These are phyloP conservation scores for Rhynchonycteris naso DNA, from an alignment of 2,797 vertebrate genomes.

Conservation along the genomic window DNA sequence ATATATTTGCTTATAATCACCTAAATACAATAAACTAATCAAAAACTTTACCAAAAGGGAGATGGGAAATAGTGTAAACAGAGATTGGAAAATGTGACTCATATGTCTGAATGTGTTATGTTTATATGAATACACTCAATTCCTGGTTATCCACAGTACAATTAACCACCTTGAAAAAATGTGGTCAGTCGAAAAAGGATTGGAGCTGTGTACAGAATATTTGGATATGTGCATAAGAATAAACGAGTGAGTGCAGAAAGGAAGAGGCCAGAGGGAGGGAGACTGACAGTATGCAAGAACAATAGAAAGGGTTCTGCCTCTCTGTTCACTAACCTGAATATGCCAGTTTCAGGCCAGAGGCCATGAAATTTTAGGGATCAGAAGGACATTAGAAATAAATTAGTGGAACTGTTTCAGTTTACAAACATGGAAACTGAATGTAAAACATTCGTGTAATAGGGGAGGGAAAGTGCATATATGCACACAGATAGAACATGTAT, in stretches of 20 bases:
- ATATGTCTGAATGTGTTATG: not conserved
- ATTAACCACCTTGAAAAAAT: slow-evolving; percentile 8
- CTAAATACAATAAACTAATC: slow-evolving; percentile 14
- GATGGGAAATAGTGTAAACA: not conserved
- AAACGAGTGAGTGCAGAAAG: not conserved
- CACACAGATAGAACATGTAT: not conserved
- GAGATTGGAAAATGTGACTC: not conserved
- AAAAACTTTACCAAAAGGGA: not conserved
- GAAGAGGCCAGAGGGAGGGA: not conserved
- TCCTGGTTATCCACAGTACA: not conserved
- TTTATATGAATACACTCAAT: not conserved
- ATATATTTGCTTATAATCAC: not conserved
- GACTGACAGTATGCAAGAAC: not conserved
- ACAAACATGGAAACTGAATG: not conserved
- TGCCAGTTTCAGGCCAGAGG: not conserved
- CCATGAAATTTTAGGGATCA: not conserved
- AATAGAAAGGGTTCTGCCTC: not conserved
- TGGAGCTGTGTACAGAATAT: not conserved
- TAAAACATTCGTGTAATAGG: not conserved
- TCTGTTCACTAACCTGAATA: not conserved
- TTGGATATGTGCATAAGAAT: not conserved
- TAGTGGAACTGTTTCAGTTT: slow-evolving; percentile 13
- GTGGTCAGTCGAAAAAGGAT: not conserved
- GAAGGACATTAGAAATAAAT: not conserved
- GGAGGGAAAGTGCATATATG: not conserved